Evolutionary conservation across 2,888 invertebrate species (phyloP).

Genomic region (Gastrophysa polygoni): DNA sequence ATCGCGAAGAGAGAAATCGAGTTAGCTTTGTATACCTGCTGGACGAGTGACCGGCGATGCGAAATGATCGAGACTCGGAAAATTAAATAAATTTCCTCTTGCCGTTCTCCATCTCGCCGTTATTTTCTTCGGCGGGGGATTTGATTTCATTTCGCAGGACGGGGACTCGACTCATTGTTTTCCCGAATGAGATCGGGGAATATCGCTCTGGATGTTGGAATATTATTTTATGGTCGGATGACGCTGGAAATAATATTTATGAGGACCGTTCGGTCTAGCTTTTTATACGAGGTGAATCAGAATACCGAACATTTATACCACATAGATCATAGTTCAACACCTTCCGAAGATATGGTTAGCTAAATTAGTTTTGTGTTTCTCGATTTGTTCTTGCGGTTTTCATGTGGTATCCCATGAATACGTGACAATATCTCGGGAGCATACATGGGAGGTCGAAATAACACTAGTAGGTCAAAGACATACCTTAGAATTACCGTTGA

Average conservation of each 20-base stretch:
- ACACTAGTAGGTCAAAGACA: no score
- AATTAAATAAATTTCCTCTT: constrained; percentile 61
- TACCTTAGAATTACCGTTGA: no score
- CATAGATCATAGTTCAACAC: no score
- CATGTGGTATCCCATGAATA: no score
- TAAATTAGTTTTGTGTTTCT: no score
- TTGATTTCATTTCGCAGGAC: constrained; percentile 57
- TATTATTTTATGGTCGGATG: constrained; percentile 30
- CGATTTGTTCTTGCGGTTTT: no score
- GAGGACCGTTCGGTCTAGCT: no score
- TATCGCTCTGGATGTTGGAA: constrained; percentile 36
- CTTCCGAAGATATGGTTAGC: no score
- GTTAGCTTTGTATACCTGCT: constrained; percentile 41
- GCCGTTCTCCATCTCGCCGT: constrained; percentile 61
- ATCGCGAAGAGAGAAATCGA: constrained; percentile 17
- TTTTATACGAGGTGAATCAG: no score
- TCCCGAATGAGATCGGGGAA: constrained; percentile 56
- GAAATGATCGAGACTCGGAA: constrained; percentile 59
- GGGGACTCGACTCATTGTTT: constrained; percentile 57
- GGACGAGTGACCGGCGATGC: constrained; percentile 53
- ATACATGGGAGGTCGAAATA: no score
- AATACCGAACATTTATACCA: no score
- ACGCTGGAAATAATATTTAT: not conserved
- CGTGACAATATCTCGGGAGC: no score
- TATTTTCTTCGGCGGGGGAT: constrained; percentile 59